Evolutionary conservation across 2,888 invertebrate genomes (phyloP).

Genomic region (Ellobium chinense): DNA sequence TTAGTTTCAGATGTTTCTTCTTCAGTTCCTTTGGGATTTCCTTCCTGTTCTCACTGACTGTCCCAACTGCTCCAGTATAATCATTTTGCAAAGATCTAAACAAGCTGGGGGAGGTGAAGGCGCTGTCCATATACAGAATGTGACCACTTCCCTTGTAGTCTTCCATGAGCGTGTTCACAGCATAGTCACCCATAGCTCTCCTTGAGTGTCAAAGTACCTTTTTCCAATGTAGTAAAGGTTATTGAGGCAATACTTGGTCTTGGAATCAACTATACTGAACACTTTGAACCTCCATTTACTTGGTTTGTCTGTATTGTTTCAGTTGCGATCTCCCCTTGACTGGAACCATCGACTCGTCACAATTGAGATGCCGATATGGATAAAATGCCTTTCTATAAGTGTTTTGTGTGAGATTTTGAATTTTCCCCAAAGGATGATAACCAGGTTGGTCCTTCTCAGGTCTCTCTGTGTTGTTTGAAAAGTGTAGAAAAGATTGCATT

Average conservation of each 20-base stretch:
- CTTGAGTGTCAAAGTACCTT: background rate
- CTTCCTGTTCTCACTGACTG: constrained; percentile 44
- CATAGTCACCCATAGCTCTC: background rate
- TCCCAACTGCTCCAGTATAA: constrained; percentile 44
- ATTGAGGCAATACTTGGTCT: background rate
- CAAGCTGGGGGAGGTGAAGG: background rate
- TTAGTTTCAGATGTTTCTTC: constrained; percentile 21
- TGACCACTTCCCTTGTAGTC: background rate
- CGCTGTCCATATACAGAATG: background rate
- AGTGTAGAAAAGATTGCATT: background rate
- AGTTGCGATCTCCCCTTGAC: background rate
- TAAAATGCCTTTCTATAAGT: background rate
- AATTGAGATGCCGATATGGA: background rate
- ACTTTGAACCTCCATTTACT: background rate
- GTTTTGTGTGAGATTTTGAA: background rate
- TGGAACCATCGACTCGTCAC: constrained; percentile 12
- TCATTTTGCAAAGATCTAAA: background rate
- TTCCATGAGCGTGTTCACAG: background rate
- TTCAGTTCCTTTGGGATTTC: constrained; percentile 45
- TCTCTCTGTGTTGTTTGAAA: background rate
- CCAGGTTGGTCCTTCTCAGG: background rate
- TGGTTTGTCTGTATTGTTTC: constrained; percentile 8
- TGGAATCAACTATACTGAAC: background rate
- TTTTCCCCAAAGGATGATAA: background rate
- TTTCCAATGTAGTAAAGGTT: background rate